Base-by-base conservation (phyloP, 2,113 vertebrate genomes). In the Hucho hucho region DNA sequence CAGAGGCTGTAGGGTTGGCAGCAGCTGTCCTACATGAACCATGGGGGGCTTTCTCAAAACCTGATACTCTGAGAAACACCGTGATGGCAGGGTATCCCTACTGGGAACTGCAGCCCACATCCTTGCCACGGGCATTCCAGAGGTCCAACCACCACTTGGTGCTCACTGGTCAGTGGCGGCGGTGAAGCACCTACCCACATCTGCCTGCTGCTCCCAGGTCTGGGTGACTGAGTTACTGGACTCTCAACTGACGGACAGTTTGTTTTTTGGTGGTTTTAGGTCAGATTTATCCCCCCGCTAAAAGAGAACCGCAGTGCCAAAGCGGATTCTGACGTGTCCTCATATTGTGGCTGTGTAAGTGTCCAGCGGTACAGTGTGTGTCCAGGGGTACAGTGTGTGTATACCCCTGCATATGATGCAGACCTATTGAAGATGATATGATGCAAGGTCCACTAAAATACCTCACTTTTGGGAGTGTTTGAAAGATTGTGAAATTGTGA, bases 1-100 rank as follows among this genome's bases (percentile, higher is more conserved):
- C 86, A 37, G 85, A 81, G 87, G 85, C 87, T 79, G 75, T 79
- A 86, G 67, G 87, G 86, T 88, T 88, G 91, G 92, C 90, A 85
- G 87, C 85, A 90, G 80, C 86, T 88, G 86, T 86, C 85, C 86
- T 84, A 79, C 75, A 76, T 80, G 85, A 86, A 82, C 86, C 80
- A 70, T 75, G 84, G 16, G 26, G 65, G 70, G 86, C 91, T 93
- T 93, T 90, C 90, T 86, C 79, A 86, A 89, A 92, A 83, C 79
- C 76, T 13, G 84, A 93, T 90, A 91, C 91, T 88, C 90, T 94
- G 93, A 92, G 92, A 94, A 93, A 85, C 85, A 89, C 88, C 84
- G 85, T 69, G 74, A 87, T 89, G 87, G 89, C 93, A 89, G 91
- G 92, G 87, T 90, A 91, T 91, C 89, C 90, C 87, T 81, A 89